Evolutionary conservation across 1,140 invertebrate genomes (phyloP).

Genomic region (Caerostris darwini): DNA sequence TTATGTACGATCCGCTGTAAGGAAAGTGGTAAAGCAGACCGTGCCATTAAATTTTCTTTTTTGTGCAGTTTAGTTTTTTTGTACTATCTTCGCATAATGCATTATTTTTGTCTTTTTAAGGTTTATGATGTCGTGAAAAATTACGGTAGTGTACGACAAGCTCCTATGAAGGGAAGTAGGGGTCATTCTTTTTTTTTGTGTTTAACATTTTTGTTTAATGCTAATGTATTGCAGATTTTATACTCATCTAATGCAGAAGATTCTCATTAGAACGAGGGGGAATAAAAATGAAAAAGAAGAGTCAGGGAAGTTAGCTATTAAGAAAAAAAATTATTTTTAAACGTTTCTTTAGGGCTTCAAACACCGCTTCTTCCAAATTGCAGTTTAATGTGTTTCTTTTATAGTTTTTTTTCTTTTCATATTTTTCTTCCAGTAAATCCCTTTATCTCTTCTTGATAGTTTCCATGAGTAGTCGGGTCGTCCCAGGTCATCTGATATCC

Average conservation of each 20-base stretch:
- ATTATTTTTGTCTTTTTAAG: not conserved
- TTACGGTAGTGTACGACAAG: not conserved
- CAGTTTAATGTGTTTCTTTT: constrained; percentile 55
- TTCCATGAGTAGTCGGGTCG: no score
- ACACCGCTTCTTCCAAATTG: constrained; percentile 22
- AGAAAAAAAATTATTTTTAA: constrained; percentile 42
- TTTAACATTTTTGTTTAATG: not conserved
- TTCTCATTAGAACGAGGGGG: constrained; percentile 26
- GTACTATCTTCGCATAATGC: not conserved
- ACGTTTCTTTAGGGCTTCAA: not conserved
- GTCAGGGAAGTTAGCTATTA: not conserved
- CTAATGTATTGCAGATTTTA: not conserved
- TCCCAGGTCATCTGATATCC: no score
- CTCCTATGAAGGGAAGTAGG: not conserved
- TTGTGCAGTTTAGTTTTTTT: not conserved
- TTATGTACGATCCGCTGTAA: constrained; percentile 15
- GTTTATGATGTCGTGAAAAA: not conserved
- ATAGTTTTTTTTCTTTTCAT: no score
- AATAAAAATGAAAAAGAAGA: not conserved
- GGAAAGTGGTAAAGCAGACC: not conserved
- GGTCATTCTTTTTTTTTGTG: not conserved
- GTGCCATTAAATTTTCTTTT: not conserved
- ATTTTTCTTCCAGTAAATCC: no score
- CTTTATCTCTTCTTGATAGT: no score
- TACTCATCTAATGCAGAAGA: constrained; percentile 23